A percentile compares a stretch with the other conserved stretches of the same genome.
These are phyloP conservation scores for Theonella swinhoei DNA, from an alignment of 37 sponge, comb jelly and placozoan genomes.

Conservation along the genomic window DNA sequence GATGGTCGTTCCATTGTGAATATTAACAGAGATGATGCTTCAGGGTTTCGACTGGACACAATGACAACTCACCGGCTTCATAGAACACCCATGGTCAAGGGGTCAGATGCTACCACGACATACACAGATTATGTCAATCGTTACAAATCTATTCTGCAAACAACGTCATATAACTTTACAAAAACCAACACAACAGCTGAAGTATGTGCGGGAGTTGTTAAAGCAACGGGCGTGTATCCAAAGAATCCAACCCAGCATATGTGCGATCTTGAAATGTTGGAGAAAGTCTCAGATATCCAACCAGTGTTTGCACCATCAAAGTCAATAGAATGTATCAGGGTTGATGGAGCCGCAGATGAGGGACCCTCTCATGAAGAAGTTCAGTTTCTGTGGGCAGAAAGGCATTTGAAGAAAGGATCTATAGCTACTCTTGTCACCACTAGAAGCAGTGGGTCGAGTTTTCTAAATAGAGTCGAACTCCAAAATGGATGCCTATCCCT, in stretches of 20 bases:
- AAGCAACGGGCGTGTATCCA: conserved; percentile 8
- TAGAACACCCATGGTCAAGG: conserved; percentile 29
- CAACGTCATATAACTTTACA: no score
- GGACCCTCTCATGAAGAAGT: no score
- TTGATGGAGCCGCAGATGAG: no score
- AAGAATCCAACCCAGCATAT: conserved; percentile 19
- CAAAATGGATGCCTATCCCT: conserved; percentile 36
- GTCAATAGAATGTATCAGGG: no score
- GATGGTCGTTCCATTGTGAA: conserved; percentile 35
- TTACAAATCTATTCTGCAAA: conserved; percentile 43
- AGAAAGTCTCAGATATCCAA: not conserved
- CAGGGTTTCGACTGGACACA: conserved; percentile 59
- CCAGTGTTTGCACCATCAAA: conserved; percentile 4
- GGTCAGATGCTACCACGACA: conserved; percentile 14
- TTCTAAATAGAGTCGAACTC: conserved; percentile 24
- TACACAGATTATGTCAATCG: conserved; percentile 58
- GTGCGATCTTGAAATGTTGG: conserved; percentile 14
- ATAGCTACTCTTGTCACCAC: conserved; percentile 33
- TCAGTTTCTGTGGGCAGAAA: no score
- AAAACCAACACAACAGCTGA: conserved; percentile 39
- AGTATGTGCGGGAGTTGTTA: conserved; percentile 51
- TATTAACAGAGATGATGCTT: conserved; percentile 63
- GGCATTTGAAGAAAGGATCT: no score
- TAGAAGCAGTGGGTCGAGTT: conserved; percentile 24
- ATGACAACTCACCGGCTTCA: no score